A percentile compares a stretch with the other conserved stretches of the same genome.
These are phyloP conservation scores for Pantala flavescens DNA, from an alignment of 1,140 invertebrate species.

Conservation along the genomic window DNA sequence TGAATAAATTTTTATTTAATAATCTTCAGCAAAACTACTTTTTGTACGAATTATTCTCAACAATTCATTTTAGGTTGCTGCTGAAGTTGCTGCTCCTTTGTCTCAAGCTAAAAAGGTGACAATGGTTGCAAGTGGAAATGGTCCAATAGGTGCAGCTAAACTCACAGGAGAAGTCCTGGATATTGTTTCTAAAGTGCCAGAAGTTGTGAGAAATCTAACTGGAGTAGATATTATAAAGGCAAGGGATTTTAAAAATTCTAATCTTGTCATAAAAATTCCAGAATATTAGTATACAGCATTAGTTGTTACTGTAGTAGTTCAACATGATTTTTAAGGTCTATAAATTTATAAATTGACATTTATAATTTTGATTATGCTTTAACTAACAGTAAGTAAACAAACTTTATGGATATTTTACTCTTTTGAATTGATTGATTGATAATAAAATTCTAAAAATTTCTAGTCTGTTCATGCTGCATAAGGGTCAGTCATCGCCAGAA, in stretches of 20 bases:
- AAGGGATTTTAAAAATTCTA: conserved; percentile 22
- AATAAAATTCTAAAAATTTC: background rate
- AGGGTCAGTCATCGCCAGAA: background rate
- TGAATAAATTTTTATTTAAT: too few species aligned
- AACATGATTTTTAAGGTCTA: background rate
- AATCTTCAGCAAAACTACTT: too few species aligned
- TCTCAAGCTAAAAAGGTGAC: conserved; percentile 88
- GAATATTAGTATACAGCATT: background rate
- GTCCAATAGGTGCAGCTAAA: conserved; percentile 85
- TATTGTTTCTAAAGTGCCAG: conserved; percentile 83
- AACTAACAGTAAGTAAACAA: background rate
- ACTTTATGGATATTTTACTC: background rate
- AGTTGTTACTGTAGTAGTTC: background rate
- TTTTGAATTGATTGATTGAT: background rate
- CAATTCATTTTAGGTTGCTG: conserved; percentile 68
- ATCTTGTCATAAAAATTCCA: background rate
- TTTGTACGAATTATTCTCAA: too few species aligned
- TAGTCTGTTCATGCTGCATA: background rate
- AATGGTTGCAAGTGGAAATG: conserved; percentile 87
- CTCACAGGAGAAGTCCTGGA: conserved; percentile 85
- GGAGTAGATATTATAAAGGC: conserved; percentile 86
- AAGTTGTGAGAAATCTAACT: conserved; percentile 79
- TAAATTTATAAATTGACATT: background rate
- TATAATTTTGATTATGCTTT: background rate
- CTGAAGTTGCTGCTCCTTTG: conserved; percentile 88